These are phyloP conservation scores for Varanus komodoensis DNA, from an alignment of 2,113 vertebrate species.

Conservation along the genomic window DNA sequence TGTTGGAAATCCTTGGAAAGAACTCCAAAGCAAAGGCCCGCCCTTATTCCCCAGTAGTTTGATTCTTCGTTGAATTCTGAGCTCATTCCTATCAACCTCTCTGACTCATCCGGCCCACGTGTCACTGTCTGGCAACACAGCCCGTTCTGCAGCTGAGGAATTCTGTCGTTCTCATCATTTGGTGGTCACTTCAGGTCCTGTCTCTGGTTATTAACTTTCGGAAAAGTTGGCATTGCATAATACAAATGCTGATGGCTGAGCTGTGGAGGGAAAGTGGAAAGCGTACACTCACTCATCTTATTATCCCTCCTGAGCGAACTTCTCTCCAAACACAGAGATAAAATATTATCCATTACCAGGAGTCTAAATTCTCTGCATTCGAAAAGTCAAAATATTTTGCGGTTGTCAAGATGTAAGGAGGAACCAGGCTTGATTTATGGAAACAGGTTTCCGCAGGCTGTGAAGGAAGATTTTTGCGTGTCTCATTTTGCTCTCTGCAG, in stretches of 20 bases:
- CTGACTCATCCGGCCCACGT: slow-evolving; percentile 15
- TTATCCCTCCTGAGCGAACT: not conserved
- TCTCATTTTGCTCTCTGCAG: too few relatives aligned
- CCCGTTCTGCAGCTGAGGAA: slow-evolving; percentile 9
- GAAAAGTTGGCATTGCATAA: not conserved
- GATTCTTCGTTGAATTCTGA: not conserved
- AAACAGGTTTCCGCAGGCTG: not conserved
- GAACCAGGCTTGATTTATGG: not conserved
- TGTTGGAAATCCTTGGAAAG: not conserved
- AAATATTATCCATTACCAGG: not conserved
- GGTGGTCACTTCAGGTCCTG: not conserved
- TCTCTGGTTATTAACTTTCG: not conserved
- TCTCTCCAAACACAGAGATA: not conserved
- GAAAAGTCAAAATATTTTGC: slow-evolving; percentile 23
- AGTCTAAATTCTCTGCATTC: not conserved
- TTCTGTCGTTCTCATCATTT: slow-evolving; percentile 26
- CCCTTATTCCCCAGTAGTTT: not conserved
- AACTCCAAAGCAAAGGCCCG: not conserved
- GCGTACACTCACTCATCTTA: not conserved
- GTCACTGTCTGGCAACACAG: not conserved
- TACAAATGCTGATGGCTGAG: not conserved
- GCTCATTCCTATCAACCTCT: slow-evolving; percentile 37
- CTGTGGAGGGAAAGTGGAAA: not conserved
- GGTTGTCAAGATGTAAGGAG: slow-evolving; percentile 6
- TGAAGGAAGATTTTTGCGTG: not conserved